These are phyloP conservation scores for Meda fulgida DNA, from an alignment of 2,797 vertebrate species.

Conservation along the genomic window DNA sequence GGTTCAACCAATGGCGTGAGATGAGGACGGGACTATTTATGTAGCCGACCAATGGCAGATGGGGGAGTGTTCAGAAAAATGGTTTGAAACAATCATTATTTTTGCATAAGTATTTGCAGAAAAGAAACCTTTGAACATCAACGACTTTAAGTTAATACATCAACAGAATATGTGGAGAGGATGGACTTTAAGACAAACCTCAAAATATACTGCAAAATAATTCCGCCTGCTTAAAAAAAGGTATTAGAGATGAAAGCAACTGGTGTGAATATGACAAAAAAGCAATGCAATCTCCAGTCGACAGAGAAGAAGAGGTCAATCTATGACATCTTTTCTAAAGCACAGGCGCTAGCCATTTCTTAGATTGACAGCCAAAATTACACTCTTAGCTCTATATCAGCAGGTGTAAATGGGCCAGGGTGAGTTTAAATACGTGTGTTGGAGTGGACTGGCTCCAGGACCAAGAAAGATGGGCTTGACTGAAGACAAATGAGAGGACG, in stretches of 20 bases:
- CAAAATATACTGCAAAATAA: neutral
- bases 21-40: neutral
- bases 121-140: neutral
- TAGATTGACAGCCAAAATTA: slow-evolving; percentile 32
- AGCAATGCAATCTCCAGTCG: slow-evolving; percentile 17
- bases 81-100: neutral
- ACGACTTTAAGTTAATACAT: neutral
- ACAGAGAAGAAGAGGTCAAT: slow-evolving; percentile 24
- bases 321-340: slow-evolving; percentile 28
- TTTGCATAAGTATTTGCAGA: neutral
- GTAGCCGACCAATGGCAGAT: neutral
- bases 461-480: neutral
- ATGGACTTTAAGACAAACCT: neutral
- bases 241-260: slow-evolving; percentile 8
- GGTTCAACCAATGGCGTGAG: neutral
- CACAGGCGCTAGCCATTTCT: slow-evolving; percentile 14
- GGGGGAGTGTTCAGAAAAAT: neutral
- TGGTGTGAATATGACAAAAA: slow-evolving; percentile 18
- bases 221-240: neutral
- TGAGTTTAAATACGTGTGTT: slow-evolving; percentile 17
- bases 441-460: neutral
- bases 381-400: slow-evolving; percentile 22
- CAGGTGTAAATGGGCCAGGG: slow-evolving; percentile 30
- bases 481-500: neutral
- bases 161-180: neutral